These are phyloP conservation scores for Struthidea cinerea DNA, from an alignment of 2,113 vertebrate genomes.

Conservation along the genomic window DNA sequence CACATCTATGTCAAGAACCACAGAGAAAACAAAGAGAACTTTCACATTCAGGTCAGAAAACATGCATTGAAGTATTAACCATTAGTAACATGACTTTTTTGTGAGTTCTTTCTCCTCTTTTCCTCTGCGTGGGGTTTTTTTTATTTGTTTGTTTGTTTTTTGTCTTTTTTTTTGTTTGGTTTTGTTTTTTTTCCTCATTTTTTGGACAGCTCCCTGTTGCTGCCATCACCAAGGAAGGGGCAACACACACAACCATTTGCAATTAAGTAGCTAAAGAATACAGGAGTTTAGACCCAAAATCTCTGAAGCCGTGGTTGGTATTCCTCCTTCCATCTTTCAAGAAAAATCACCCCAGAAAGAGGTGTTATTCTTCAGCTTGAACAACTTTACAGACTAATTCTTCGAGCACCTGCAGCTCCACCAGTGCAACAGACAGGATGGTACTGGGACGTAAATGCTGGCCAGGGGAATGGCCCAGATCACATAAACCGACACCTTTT, in stretches of 20 bases:
- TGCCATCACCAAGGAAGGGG: not conserved
- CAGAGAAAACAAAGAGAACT: not conserved
- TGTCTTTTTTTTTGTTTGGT: no score
- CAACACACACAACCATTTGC: not conserved
- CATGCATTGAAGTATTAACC: not conserved
- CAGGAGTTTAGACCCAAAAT: not conserved
- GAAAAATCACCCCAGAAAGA: not conserved
- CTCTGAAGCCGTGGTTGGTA: not conserved
- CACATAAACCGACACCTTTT: not conserved
- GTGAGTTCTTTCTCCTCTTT: not conserved
- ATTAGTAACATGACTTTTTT: not conserved
- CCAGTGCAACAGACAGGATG: not conserved
- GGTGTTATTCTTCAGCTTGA: not conserved
- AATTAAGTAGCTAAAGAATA: not conserved
- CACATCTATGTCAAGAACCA: not conserved
- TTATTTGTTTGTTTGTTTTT: no score
- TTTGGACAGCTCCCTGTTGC: not conserved
- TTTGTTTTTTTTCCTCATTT: not conserved
- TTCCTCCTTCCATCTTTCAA: not conserved
- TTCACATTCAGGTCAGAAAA: not conserved
- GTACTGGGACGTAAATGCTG: not conserved
- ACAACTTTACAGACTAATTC: not conserved
- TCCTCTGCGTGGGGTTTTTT: no score
- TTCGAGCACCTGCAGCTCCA: not conserved
- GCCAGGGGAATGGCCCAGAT: not conserved